These are phyloP conservation scores for Sander lucioperca DNA, from an alignment of 2,113 vertebrate species.

Conservation along the genomic window DNA sequence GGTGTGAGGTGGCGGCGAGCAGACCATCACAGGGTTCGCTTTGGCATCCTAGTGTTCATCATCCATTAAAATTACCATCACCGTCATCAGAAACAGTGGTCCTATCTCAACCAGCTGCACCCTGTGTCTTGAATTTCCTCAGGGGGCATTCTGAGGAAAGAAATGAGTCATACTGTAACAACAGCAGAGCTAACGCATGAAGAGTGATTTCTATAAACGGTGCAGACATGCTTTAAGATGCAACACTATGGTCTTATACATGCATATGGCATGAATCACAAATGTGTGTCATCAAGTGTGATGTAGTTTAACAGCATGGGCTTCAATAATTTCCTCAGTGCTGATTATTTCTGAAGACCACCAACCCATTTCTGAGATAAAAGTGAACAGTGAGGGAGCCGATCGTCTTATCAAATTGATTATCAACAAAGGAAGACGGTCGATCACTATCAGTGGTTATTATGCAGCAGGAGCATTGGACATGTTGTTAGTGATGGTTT, in stretches of 20 bases:
- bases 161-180: constrained; percentile 48
- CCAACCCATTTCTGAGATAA: constrained; percentile 27
- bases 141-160: constrained; percentile 55
- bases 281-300: constrained; percentile 1
- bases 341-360: constrained; percentile 31
- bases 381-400: background rate
- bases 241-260: background rate
- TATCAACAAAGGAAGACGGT: background rate
- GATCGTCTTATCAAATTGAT: constrained; percentile 32
- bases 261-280: constrained; percentile 14
- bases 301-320: background rate
- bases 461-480: background rate
- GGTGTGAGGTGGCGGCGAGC: background rate
- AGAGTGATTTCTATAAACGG: background rate
- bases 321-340: background rate
- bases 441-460: constrained; percentile 5
- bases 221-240: background rate
- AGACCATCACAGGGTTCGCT: background rate
- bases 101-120: constrained; percentile 38
- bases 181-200: background rate
- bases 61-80: constrained; percentile 53
- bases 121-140: constrained; percentile 30
- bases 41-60: constrained; percentile 7
- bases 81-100: constrained; percentile 45
- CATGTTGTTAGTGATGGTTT: constrained; percentile 1